phyloP scores from a whole-genome alignment of 2,113 vertebrate species.

The Ciconia boyciana region DNA sequence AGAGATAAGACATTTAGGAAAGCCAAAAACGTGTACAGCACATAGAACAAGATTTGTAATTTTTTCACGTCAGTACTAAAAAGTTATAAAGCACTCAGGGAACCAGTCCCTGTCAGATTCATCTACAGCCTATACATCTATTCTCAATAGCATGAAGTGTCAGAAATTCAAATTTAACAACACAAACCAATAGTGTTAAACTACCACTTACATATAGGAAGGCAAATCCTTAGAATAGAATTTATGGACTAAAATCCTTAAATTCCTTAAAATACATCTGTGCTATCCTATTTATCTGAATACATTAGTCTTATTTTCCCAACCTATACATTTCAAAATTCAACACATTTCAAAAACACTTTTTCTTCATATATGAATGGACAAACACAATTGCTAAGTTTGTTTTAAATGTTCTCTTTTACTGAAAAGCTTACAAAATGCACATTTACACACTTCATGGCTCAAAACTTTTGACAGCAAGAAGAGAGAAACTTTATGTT shows the following conservation, averaged over 20 bases:
- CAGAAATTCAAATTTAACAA: neutral
- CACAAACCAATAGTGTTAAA: neutral
- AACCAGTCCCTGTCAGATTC: neutral
- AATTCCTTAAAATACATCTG: neutral
- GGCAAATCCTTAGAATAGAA: neutral
- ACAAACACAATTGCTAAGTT: neutral
- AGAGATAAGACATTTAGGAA: neutral
- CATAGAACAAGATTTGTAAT: neutral
- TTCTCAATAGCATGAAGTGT: neutral
- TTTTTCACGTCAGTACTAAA: neutral
- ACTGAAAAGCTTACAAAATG: neutral
- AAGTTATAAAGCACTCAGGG: neutral
- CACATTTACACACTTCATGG: neutral
- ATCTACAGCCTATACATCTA: neutral
- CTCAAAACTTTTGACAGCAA: neutral
- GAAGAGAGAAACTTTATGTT: neutral
- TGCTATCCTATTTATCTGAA: neutral
- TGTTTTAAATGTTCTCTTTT: neutral
- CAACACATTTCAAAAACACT: neutral
- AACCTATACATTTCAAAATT: neutral
- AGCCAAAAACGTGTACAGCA: neutral
- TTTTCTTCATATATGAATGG: neutral
- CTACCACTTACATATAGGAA: neutral
- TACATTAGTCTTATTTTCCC: neutral
- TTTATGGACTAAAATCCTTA: neutral